Conservation (phyloP, 2,888 invertebrate species). For the Pecten maximus region DNA sequence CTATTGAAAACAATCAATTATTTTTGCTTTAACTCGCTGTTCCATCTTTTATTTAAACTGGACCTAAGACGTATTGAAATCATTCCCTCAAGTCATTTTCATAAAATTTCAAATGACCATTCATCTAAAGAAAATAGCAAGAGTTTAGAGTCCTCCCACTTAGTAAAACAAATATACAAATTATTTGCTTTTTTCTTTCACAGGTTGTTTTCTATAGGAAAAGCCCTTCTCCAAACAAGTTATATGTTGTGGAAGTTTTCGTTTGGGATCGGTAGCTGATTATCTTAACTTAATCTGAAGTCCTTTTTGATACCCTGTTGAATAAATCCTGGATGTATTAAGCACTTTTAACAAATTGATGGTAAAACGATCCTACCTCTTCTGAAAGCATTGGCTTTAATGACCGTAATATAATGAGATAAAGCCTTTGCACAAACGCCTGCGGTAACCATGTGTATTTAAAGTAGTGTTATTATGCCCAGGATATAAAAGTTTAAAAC, state of each 20-base stretch:
- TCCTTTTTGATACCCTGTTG: slow-evolving; percentile 6
- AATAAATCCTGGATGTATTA: not conserved
- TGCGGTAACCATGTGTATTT: not conserved
- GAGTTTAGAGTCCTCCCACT: slow-evolving; percentile 45
- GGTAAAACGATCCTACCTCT: slow-evolving; percentile 2
- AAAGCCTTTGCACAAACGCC: slow-evolving; percentile 2
- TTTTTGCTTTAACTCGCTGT: not conserved
- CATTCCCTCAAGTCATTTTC: not conserved
- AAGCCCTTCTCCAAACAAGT: not conserved
- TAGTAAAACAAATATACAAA: slow-evolving; percentile 44
- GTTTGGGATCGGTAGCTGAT: slow-evolving; percentile 1
- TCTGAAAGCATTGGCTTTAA: not conserved
- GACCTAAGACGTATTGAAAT: not conserved
- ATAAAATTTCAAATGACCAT: slow-evolving; percentile 1
- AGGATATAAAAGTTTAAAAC: not conserved
- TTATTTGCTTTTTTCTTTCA: slow-evolving; percentile 38
- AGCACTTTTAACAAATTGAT: not conserved
- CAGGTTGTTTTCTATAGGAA: not conserved
- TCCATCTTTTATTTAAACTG: slow-evolving; percentile 9
- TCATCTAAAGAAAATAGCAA: slow-evolving; percentile 31
- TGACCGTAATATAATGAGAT: slow-evolving; percentile 20
- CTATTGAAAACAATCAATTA: not conserved
- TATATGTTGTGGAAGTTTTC: not conserved
- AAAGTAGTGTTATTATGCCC: not conserved
- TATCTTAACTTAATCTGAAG: not conserved